Conservation (phyloP, 2,797 vertebrate species). For the Sparidentex hasta region DNA sequence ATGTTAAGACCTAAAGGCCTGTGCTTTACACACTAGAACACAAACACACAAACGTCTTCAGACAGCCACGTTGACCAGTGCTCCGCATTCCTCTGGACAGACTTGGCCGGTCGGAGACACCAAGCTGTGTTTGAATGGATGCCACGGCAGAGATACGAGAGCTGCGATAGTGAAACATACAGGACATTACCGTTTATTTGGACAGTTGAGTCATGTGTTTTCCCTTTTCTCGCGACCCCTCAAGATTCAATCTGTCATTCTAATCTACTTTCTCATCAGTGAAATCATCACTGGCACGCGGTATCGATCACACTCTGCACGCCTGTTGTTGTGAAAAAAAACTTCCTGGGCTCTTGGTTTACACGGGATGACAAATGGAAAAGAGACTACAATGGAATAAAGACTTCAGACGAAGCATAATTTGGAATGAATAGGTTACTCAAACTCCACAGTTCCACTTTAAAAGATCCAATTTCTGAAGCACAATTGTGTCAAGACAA, state of each 20-base stretch:
- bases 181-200: constrained; percentile 60
- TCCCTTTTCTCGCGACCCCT: constrained; percentile 43
- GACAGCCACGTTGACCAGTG: constrained; percentile 49
- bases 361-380: constrained; percentile 65
- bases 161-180: constrained; percentile 51
- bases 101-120: constrained; percentile 43
- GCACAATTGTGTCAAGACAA: constrained; percentile 48
- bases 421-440: constrained; percentile 30
- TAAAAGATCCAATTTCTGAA: constrained; percentile 53
- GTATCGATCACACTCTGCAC: constrained; percentile 37
- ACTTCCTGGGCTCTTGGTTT: constrained; percentile 45
- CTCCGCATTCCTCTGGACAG: constrained; percentile 53
- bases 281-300: constrained; percentile 56
- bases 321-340: constrained; percentile 54
- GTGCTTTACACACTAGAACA: constrained; percentile 39
- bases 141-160: constrained; percentile 50
- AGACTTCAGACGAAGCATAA: constrained; percentile 54
- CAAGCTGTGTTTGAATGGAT: constrained; percentile 54
- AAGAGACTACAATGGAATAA: constrained; percentile 63
- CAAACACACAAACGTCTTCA: constrained; percentile 55
- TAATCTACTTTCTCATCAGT: constrained; percentile 71
- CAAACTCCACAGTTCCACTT: constrained; percentile 48
- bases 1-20: constrained; percentile 58
- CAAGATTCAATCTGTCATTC: constrained; percentile 57
- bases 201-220: constrained; percentile 70